phyloP scores from a whole-genome alignment of 2,797 vertebrate genomes.

The Sebastiscus albofasciatus region DNA sequence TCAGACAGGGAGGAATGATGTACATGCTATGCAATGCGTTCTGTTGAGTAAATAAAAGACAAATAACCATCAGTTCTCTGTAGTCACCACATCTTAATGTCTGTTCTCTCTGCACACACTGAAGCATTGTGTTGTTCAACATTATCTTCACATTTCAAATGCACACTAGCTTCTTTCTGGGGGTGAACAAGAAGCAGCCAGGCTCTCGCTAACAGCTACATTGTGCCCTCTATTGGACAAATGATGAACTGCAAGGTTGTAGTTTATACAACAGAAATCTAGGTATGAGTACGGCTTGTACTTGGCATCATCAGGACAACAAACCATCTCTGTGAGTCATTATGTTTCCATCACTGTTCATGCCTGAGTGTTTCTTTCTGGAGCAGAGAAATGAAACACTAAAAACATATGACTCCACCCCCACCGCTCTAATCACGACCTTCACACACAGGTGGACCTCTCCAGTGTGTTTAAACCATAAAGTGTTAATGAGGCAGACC shows the following conservation, averaged over 20 bases:
- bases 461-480: background rate
- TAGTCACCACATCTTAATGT: background rate
- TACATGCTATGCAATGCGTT: slow-evolving; percentile 69
- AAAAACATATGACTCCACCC: background rate
- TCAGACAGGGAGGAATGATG: slow-evolving; percentile 45
- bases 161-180: background rate
- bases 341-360: background rate
- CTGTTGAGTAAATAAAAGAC: slow-evolving; percentile 64
- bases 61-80: background rate
- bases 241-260: slow-evolving; percentile 33
- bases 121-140: background rate
- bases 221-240: slow-evolving; percentile 56
- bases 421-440: background rate
- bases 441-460: background rate
- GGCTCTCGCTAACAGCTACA: background rate
- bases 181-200: background rate
- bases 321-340: background rate
- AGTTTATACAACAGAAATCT: background rate
- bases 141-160: background rate
- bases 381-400: background rate
- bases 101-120: background rate
- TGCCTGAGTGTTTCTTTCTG: background rate
- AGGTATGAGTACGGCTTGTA: background rate
- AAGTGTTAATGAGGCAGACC: background rate
- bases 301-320: background rate